Evolutionary conservation across 2,888 invertebrate species (phyloP), one percentile per base, ranked within the genome.

Genomic region (Scaeva pyrastri): DNA sequence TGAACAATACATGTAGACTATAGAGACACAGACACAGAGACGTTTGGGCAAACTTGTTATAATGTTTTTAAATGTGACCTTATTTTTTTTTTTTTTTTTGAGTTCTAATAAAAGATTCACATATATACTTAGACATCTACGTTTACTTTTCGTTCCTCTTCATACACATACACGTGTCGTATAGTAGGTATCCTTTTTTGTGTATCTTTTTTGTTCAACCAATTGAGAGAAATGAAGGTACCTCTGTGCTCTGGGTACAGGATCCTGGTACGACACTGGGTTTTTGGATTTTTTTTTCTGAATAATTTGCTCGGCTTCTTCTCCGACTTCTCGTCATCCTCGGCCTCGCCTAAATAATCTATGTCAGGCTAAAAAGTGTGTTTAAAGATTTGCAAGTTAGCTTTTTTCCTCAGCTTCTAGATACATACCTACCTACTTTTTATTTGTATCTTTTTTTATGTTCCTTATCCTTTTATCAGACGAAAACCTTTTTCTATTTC

Each of bases 331-430:
- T 31, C 1, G 7, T 48, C 50, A 39, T 10, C 39, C 39, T 31
- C 31, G 31, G 21, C 39, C 73, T 26, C 43, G 48, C 36, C 50
- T 45, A 56, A 71, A 39, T 31, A 31, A 74, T 52, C 36, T 76
- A 55, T 71, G 79, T 75, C 75, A 72, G 74, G 26, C 56, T 52
- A 19, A 64, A n/a, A 74, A 70, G 64, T 39, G 64, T 77, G 48
- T 74, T 79, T 41, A 79, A 71, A 60, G 58, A 75, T 79, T 66
- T 84, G 58, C 66, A 79, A 62, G 58, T 23, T 31, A n/a, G 60
- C 41, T 36, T 19, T 73, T 43, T 64, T 71, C 41, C 21, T 41
- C 3, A 60, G 19, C 39, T 19, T 58, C 39, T 58, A 39, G 31
- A 31, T 31, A 31, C 6, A 8, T 31, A 31, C 31, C 19, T 31